Conservation (phyloP, 2,797 vertebrate species). For the Buphagus erythrorhynchus region DNA sequence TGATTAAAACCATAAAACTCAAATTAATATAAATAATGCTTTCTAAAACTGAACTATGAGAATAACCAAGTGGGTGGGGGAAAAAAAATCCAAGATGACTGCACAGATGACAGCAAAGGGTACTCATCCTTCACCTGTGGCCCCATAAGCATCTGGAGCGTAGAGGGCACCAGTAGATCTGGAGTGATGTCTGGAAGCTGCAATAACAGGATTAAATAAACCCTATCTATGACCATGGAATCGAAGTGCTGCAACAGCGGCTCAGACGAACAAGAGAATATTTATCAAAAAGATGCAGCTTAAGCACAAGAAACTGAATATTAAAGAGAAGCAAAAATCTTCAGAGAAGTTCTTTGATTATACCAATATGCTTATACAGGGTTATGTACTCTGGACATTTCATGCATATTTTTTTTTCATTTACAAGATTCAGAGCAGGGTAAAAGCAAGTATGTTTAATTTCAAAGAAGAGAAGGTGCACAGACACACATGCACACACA, state of each 20-base stretch:
- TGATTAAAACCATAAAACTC: slow-evolving; percentile 51
- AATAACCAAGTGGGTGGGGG: slow-evolving; percentile 70
- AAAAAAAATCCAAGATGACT: slow-evolving; percentile 71
- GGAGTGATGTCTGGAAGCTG: slow-evolving; percentile 98
- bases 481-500: background rate
- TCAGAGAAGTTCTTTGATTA: background rate
- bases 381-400: background rate
- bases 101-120: slow-evolving; percentile 75
- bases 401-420: slow-evolving; percentile 19
- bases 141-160: slow-evolving; percentile 92
- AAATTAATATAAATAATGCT: slow-evolving; percentile 42
- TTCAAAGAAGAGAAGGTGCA: background rate
- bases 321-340: background rate
- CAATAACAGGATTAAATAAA: slow-evolving; percentile 90
- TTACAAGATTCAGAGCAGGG: slow-evolving; percentile 5
- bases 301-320: background rate
- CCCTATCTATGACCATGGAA: slow-evolving; percentile 75
- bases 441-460: background rate
- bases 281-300: background rate
- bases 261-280: slow-evolving; percentile 40
- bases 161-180: slow-evolving; percentile 98
- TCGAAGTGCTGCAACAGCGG: slow-evolving; percentile 46
- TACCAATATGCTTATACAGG: background rate
- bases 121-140: slow-evolving; percentile 98
- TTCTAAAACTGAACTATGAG: slow-evolving; percentile 44